These are phyloP conservation scores for Camelus bactrianus DNA, from an alignment of 2,113 vertebrate genomes.

Conservation along the genomic window DNA sequence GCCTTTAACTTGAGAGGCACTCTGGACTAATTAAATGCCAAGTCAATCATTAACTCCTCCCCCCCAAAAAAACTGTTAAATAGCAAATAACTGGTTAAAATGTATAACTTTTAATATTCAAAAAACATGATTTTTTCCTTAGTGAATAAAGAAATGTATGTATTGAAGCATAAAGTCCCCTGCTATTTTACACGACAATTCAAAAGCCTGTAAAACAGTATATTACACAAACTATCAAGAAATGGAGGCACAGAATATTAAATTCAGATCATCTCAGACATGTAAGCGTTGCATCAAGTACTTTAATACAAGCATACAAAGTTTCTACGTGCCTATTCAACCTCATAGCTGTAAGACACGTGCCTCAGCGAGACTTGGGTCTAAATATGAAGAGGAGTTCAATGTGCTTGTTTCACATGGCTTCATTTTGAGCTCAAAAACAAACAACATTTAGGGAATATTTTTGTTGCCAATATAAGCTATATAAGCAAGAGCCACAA, in stretches of 20 bases:
- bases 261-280: neutral
- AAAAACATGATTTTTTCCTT: neutral
- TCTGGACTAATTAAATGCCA: neutral
- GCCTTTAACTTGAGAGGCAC: neutral
- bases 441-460: neutral
- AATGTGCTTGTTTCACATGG: neutral
- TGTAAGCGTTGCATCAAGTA: neutral
- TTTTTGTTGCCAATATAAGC: neutral
- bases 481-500: neutral
- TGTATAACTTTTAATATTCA: neutral
- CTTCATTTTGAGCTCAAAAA: constrained; percentile 11
- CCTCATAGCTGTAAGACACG: neutral
- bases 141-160: neutral
- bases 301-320: neutral
- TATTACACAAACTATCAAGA: neutral
- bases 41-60: neutral
- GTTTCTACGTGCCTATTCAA: neutral
- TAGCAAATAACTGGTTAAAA: neutral
- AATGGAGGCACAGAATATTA: neutral
- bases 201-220: neutral
- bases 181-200: neutral
- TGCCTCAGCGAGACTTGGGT: neutral
- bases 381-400: neutral
- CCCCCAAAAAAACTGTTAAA: neutral
- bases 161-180: neutral